Evolutionary conservation across 2,113 vertebrate genomes (phyloP).

Genomic region (Microcebus jonahi): DNA sequence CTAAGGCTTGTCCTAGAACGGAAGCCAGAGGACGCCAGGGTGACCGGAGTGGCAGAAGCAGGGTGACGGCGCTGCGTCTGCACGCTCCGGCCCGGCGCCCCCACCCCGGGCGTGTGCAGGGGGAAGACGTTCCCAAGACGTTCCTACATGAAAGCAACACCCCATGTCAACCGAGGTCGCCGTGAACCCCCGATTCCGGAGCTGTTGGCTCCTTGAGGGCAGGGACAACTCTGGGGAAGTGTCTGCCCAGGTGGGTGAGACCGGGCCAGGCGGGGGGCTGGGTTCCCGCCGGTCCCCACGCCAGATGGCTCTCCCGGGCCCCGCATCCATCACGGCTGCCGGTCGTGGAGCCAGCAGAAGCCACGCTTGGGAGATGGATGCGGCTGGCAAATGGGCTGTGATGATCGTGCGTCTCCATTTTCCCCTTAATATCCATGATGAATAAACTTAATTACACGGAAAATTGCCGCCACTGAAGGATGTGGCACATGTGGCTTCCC

Average conservation of each 20-base stretch:
- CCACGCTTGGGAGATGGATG: slow-evolving; percentile 40
- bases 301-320: background rate
- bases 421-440: slow-evolving; percentile 81
- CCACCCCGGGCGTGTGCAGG: too few relatives aligned
- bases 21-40: too few relatives aligned
- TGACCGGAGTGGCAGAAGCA: accelerated
- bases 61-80: accelerated
- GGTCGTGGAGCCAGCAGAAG: background rate
- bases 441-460: slow-evolving; percentile 86
- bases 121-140: too few relatives aligned
- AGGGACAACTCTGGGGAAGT: background rate
- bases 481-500: background rate
- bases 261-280: accelerated
- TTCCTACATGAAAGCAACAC: too few relatives aligned
- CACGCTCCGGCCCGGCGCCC: accelerated
- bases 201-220: background rate
- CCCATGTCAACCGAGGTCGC: accelerated
- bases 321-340: accelerated
- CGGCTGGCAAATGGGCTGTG: slow-evolving; percentile 33
- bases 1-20: background rate
- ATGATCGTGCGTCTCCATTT: slow-evolving; percentile 80
- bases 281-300: accelerated
- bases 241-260: accelerated
- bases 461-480: slow-evolving; percentile 81
- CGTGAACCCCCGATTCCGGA: accelerated